Conservation (phyloP, 2,113 vertebrate species). For the Mugil cephalus region DNA sequence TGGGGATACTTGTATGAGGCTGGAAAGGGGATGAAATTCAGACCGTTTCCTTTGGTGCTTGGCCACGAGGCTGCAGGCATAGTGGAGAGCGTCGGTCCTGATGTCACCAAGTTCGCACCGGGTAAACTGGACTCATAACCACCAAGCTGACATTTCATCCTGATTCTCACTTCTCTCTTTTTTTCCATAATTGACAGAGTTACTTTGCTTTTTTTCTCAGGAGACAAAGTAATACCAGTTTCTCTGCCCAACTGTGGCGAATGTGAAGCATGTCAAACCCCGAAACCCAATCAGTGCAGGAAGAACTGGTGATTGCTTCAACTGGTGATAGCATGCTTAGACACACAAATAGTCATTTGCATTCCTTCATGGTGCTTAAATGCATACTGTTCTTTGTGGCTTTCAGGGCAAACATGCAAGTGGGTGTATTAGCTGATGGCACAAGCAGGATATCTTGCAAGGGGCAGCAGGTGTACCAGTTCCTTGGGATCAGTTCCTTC, state of each 20-base stretch:
- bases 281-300: constrained; percentile 81
- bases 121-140: constrained; percentile 20
- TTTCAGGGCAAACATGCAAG: constrained; percentile 45
- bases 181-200: not conserved
- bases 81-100: constrained; percentile 69
- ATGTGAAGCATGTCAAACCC: constrained; percentile 79
- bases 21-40: constrained; percentile 39
- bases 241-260: constrained; percentile 84
- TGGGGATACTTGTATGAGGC: constrained; percentile 68
- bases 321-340: not conserved
- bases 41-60: constrained; percentile 56
- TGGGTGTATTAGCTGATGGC: constrained; percentile 64
- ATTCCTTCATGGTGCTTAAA: not conserved
- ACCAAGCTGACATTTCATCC: not conserved
- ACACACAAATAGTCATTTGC: not conserved
- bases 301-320: constrained; percentile 73
- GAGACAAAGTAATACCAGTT: constrained; percentile 89
- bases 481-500: constrained; percentile 62
- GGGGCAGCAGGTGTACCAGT: constrained; percentile 68
- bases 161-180: not conserved
- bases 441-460: constrained; percentile 68
- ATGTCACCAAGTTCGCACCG: constrained; percentile 50
- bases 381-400: not conserved
- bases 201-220: constrained; percentile 57
- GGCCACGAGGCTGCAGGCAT: constrained; percentile 67